Percentiles rank a stretch among this genome's conserved stretches.
phyloP scores from a whole-genome alignment of 2,888 invertebrate species.

The Sussaba pulchella region DNA sequence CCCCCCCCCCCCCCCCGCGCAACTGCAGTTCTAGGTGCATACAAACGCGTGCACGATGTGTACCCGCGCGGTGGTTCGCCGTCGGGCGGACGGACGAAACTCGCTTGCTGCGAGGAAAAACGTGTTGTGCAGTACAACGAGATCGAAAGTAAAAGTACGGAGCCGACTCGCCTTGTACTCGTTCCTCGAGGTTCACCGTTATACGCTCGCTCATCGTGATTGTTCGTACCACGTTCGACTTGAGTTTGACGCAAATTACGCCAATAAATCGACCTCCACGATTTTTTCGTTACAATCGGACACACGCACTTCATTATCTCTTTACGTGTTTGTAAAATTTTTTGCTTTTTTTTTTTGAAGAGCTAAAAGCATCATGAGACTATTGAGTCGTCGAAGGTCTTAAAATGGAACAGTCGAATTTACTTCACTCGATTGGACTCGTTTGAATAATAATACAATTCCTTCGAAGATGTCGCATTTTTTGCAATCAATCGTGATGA shows the following conservation, averaged over 20 bases:
- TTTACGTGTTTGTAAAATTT: background rate
- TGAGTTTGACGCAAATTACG: slow-evolving; percentile 33
- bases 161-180: slow-evolving; percentile 79
- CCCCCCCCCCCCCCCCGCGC: too few species aligned
- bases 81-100: slow-evolving; percentile 50
- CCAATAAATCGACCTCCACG: slow-evolving; percentile 42
- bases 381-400: too few species aligned
- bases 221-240: slow-evolving; percentile 52
- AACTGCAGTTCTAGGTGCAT: background rate
- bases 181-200: slow-evolving; percentile 69
- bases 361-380: too few species aligned
- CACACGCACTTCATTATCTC: background rate
- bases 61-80: background rate
- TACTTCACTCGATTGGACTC: too few species aligned
- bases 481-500: too few species aligned
- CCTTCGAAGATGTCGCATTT: too few species aligned
- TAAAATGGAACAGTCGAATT: too few species aligned
- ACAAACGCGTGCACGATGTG: background rate
- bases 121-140: slow-evolving; percentile 48
- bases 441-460: too few species aligned
- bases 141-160: slow-evolving; percentile 81
- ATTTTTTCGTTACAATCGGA: background rate
- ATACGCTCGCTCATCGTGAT: slow-evolving; percentile 51
- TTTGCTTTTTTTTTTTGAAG: background rate
- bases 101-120: slow-evolving; percentile 48